Percentiles rank a stretch among this genome's conserved stretches.
Evolutionary conservation across 2,797 vertebrate genomes (phyloP).

Genomic region (Lepilemur ruficaudatus): DNA sequence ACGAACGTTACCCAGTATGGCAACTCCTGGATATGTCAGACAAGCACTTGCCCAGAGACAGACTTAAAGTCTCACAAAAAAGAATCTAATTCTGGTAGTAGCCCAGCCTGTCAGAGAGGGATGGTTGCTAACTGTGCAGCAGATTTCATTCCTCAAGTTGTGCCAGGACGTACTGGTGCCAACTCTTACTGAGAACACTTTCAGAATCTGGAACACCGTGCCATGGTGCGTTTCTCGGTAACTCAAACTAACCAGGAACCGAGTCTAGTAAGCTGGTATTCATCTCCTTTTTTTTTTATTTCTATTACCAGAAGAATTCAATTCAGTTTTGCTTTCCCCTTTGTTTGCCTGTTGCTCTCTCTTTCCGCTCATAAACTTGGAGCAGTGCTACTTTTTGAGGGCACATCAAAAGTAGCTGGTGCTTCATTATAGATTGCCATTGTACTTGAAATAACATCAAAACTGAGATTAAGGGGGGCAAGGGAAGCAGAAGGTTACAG

Average conservation of each 20-base stretch:
- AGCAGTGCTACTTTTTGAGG: background rate
- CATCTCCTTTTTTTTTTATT: background rate
- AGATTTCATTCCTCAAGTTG: background rate
- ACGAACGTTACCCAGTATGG: background rate
- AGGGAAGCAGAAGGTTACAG: background rate
- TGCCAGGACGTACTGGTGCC: background rate
- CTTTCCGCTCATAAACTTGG: background rate
- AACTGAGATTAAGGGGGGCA: background rate
- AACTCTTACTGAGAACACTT: background rate
- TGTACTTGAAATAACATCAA: constrained; percentile 44
- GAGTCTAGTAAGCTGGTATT: background rate
- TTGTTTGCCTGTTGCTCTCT: background rate
- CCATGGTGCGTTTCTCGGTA: background rate
- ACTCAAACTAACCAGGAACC: background rate
- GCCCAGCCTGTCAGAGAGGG: background rate
- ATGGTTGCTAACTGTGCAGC: background rate
- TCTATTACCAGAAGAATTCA: constrained; percentile 16
- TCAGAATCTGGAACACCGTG: background rate
- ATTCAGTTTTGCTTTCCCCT: background rate
- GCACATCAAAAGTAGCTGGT: background rate
- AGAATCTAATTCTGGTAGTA: background rate
- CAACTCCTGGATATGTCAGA: background rate
- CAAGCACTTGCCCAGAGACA: background rate
- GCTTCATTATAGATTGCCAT: background rate
- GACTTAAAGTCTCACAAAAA: background rate